Percentiles rank a stretch among this genome's conserved stretches.
Evolutionary conservation across 23 tunicate genomes (phyloP).

Genomic region (Phallusia fumigata): DNA sequence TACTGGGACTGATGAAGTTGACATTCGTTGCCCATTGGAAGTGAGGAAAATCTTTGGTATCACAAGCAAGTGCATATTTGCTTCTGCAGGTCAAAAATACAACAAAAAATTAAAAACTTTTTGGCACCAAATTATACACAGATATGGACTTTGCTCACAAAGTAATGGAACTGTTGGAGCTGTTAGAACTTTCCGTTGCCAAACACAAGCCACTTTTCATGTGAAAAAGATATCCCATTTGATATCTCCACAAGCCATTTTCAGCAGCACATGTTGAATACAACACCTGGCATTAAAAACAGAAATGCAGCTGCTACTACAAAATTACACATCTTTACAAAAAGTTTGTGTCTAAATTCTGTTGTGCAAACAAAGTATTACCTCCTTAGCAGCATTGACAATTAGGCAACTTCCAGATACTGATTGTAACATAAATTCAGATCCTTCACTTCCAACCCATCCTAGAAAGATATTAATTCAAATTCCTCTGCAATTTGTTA

Average conservation of each 20-base stretch:
- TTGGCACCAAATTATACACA: too few relatives aligned
- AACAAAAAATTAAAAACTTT: too few relatives aligned
- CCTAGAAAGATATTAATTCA: background rate
- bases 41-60: too few relatives aligned
- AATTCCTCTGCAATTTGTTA: background rate
- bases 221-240: background rate
- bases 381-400: background rate
- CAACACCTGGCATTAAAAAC: background rate
- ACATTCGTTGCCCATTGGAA: too few relatives aligned
- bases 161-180: too few relatives aligned
- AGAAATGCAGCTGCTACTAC: too few relatives aligned
- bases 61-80: too few relatives aligned
- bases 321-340: too few relatives aligned
- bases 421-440: background rate
- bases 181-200: background rate
- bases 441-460: background rate
- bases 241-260: background rate
- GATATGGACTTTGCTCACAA: too few relatives aligned
- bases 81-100: too few relatives aligned
- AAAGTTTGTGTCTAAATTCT: too few relatives aligned
- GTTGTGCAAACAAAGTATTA: background rate
- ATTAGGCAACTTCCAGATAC: background rate
- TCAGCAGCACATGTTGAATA: background rate
- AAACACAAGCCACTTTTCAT: background rate
- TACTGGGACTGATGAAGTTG: too few relatives aligned